Percentiles rank a stretch among this genome's conserved stretches.
Conservation (phyloP, 2,113 vertebrate species). For the Furnarius figulus region DNA sequence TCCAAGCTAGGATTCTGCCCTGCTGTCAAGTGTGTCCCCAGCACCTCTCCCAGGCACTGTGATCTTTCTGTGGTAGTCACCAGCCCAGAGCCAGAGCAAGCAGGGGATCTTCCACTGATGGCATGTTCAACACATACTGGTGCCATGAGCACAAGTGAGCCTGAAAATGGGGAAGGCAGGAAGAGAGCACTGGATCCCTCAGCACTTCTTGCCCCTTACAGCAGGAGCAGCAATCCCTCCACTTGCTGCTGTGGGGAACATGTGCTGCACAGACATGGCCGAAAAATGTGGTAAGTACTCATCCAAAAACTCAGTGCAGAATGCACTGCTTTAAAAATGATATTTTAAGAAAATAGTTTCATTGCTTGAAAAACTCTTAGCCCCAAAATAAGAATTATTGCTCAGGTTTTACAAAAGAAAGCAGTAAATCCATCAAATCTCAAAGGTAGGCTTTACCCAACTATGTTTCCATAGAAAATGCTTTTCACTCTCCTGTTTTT, state of each 20-base stretch:
- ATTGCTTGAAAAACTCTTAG: not conserved
- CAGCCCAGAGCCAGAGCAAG: not conserved
- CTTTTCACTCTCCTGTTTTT: not conserved
- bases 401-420: not conserved
- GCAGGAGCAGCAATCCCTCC: not conserved
- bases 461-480: not conserved
- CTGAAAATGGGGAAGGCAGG: not conserved
- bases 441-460: not conserved
- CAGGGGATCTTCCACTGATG: not conserved
- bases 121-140: not conserved
- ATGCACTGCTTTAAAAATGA: not conserved
- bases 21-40: not conserved
- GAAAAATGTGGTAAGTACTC: not conserved
- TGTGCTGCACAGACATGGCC: constrained; percentile 6
- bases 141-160: not conserved
- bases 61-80: not conserved
- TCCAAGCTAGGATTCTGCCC: not conserved
- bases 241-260: not conserved
- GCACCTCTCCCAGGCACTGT: not conserved
- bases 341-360: not conserved
- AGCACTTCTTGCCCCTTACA: not conserved
- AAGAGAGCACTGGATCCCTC: not conserved
- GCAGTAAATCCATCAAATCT: not conserved
- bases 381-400: not conserved
- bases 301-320: not conserved